Base-by-base conservation (phyloP, 2,113 vertebrate species). In the Protobothrops mucrosquamatus region DNA sequence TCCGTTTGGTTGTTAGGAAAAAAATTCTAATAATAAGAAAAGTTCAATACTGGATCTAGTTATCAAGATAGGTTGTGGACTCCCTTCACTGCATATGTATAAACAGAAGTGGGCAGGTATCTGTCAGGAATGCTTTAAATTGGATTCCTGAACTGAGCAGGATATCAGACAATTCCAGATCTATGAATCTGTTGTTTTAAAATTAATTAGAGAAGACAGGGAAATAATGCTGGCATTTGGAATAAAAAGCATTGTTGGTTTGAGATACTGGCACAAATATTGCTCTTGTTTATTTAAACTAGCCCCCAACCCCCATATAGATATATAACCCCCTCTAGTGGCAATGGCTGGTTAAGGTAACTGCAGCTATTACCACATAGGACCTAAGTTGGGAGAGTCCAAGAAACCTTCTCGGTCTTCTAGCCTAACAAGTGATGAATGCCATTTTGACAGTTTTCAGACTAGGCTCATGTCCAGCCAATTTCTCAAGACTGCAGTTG, bases 311-410 rank as follows among this genome's bases (percentile, higher is more conserved):
- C 39, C 34, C 43, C 89, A 56, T 64, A 34, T 34, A 52, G 88
- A 54, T 86, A 46, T 59, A 29, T 90, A 23, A 15, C 74, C 39
- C 92, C 92, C 92, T 86, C 92, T 93, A 93, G 88, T 93, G 92
- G 88, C 23, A 90, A 86, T 89, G 55, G 46, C 6, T 54, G 26
- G 46, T 26, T 86, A 54, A 51, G 56, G 2, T 59, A 90, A 89
- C n/a, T 8, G 55, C 39, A 86, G 43, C 6, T 9, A 6, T 3
- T 61, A 48, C 10, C 52, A 56, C 52, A 56, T 59, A 22, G 39
- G 51, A 8, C 39, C 9, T 46, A 34, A 61, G 8, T 18, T 23
- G 3, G 1, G 34, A 55, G 14, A 22, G 3, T 90, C 46, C 15
- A 24, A 85, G 15, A 85, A 54, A 20, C 20, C 2, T 3, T 12